Base-by-base conservation (phyloP, 2,888 invertebrate genomes). In the Pyrgus malvae region DNA sequence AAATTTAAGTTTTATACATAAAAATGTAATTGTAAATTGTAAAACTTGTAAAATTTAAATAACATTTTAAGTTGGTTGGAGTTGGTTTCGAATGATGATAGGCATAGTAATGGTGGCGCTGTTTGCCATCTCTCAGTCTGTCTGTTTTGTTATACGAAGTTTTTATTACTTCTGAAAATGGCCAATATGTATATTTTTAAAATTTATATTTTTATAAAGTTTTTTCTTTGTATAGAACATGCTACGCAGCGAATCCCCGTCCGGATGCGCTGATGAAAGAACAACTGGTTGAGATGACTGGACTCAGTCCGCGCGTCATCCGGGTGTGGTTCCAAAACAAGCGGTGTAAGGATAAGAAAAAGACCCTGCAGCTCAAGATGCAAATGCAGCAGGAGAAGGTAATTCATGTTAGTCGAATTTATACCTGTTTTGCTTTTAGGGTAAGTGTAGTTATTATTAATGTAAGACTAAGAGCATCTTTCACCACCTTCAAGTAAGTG, bases 251-350 rank as follows among this genome's bases (percentile, higher is more conserved):
- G 55, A 99, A 99, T 90, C 98, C 99, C 55, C 92, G 99, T 48
- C 99, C 99, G 31, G 99, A 99, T 89, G 99, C 99, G 33, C 93
- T 99, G 59, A 98, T 99, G 97, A 99, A 99, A 91, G 99, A 99
- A 83, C 99, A 99, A 82, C 93, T 99, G 60, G 99, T 99, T 35
- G 99, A 99, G 90, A 98, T 99, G 99, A 99, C 99, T 11, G 95
- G 97, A 0, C 93, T 99, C 48, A 98, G 97, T 72, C 99, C 99
- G 14, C 92, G 99, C 11, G 99, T 99, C 68, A 99, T 99, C 80
- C 93, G 99, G 75, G 99, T 99, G 56, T 99, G 99, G 99, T 99
- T 99, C 92, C 99, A 99, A 88, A 99, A 99, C 88, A 99, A 98
- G 82, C 92, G 98, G 62, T 98, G 98, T 91, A 98, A 98, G 87